A percentile compares a stretch with the other conserved stretches of the same genome.
These are phyloP conservation scores for Pteromalus puparum DNA, from an alignment of 1,140 invertebrate genomes.

Conservation along the genomic window DNA sequence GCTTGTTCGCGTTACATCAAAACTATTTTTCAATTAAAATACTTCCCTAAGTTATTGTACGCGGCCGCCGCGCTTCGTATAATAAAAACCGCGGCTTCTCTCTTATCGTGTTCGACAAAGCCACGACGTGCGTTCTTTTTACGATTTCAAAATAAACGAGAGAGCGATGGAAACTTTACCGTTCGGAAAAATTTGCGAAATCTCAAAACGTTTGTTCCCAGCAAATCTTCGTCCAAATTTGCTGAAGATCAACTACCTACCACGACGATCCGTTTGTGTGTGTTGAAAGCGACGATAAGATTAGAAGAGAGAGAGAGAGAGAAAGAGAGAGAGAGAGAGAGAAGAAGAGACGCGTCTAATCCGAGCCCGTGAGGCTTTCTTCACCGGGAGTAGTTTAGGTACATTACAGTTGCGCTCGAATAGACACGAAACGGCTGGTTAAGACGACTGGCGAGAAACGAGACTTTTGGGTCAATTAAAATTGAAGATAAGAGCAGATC, in stretches of 20 bases:
- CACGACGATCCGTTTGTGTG: background rate
- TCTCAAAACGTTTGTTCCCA: background rate
- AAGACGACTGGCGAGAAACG: background rate
- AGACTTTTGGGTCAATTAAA: slow-evolving; percentile 26
- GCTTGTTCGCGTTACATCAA: too few relatives aligned
- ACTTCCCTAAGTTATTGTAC: background rate
- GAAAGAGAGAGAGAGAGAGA: too few relatives aligned
- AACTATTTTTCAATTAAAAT: too few relatives aligned
- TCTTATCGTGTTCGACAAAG: background rate
- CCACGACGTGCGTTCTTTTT: background rate
- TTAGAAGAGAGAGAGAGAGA: background rate
- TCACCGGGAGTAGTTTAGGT: background rate
- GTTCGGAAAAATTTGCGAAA: background rate
- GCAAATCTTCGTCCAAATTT: background rate
- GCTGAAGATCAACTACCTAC: background rate
- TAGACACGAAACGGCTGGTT: background rate
- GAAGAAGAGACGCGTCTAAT: background rate
- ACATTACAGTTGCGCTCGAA: background rate
- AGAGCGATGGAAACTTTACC: background rate
- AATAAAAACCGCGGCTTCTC: background rate
- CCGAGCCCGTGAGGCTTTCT: background rate
- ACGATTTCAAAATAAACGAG: background rate
- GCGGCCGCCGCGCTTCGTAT: too few relatives aligned
- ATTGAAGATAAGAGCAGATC: slow-evolving; percentile 5
- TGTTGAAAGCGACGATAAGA: background rate